Evolutionary conservation across 92 coral and sea anemone species (phyloP).

Genomic region (Meandrina meandrites): DNA sequence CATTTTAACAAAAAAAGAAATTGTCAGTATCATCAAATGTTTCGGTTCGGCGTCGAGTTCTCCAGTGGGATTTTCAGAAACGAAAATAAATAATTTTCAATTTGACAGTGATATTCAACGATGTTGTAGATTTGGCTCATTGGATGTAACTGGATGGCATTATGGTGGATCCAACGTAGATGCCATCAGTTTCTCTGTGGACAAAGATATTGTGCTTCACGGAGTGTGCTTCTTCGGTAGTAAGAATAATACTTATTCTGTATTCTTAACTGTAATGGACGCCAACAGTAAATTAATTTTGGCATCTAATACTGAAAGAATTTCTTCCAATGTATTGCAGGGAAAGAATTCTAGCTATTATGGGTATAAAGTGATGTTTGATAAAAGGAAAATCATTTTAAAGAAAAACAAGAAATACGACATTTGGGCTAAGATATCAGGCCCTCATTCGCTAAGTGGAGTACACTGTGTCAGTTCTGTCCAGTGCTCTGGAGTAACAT

Average conservation of each 20-base stretch:
- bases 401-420: not conserved
- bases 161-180: not conserved
- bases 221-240: not conserved
- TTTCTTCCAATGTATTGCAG: not conserved
- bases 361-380: not conserved
- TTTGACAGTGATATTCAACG: not conserved
- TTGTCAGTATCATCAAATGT: too few relatives aligned
- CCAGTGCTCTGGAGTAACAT: too few relatives aligned
- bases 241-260: not conserved
- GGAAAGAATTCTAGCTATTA: not conserved
- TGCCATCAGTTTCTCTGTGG: not conserved
- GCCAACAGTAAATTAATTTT: not conserved
- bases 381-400: not conserved
- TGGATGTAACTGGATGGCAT: not conserved
- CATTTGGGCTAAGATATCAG: not conserved
- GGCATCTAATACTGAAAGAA: not conserved
- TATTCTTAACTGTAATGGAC: not conserved
- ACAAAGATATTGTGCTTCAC: not conserved
- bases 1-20: too few relatives aligned
- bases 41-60: not conserved
- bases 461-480: not conserved
- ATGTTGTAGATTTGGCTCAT: not conserved
- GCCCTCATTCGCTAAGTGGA: not conserved
- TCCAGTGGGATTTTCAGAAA: not conserved
- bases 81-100: not conserved